Percentiles rank a stretch among this genome's conserved stretches.
These are phyloP conservation scores for Cephalopterus ornatus DNA, from an alignment of 2,113 vertebrate species.

Conservation along the genomic window DNA sequence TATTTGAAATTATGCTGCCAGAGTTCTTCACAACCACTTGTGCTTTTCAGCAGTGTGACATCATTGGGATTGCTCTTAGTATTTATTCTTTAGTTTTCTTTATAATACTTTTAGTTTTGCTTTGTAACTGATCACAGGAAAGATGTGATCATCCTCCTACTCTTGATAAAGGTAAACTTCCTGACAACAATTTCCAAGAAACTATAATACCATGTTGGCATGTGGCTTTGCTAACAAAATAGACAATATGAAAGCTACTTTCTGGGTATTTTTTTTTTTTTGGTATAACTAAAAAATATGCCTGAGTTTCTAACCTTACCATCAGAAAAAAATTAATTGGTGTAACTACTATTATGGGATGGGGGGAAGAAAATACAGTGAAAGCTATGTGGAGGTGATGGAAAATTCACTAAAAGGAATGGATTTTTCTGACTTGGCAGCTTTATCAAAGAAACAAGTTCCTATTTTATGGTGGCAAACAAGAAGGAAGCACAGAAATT, in stretches of 20 bases:
- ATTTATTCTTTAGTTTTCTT: background rate
- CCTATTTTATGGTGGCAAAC: background rate
- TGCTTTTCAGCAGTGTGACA: background rate
- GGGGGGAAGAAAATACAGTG: rapidly evolving
- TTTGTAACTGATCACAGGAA: background rate
- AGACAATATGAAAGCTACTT: background rate
- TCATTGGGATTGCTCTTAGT: background rate
- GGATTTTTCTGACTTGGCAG: background rate
- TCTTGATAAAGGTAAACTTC: background rate
- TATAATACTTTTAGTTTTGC: background rate
- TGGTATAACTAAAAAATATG: background rate
- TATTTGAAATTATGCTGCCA: background rate
- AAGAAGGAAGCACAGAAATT: background rate
- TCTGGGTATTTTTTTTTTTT: no score
- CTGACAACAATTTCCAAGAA: background rate
- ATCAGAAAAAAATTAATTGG: background rate
- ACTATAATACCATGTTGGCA: background rate
- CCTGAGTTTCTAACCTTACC: background rate
- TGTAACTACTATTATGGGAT: rapidly evolving
- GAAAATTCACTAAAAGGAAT: background rate
- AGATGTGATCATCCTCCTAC: background rate
- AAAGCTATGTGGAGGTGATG: background rate
- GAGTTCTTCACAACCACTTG: background rate
- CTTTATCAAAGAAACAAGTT: background rate
- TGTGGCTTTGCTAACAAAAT: background rate